Evolutionary conservation across 2,888 invertebrate species (phyloP).

Genomic region (Parasteatoda lunata): DNA sequence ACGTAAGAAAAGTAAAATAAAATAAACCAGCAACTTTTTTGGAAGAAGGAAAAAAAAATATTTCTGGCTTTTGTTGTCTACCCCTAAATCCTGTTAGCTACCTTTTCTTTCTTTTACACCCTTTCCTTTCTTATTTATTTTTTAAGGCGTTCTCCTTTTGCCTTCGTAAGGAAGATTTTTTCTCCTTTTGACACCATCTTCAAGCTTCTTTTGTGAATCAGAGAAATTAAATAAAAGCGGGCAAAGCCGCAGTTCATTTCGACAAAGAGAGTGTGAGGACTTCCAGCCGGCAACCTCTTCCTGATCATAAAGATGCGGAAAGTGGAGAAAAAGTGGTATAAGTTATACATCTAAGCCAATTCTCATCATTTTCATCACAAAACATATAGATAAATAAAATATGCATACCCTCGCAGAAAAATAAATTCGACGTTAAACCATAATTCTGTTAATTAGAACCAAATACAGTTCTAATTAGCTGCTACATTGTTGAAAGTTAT

Average conservation of each 20-base stretch:
- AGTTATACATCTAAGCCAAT: too few species aligned
- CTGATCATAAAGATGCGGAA: too few species aligned
- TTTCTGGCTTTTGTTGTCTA: constrained; percentile 46
- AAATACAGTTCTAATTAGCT: too few species aligned
- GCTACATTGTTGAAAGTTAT: too few species aligned
- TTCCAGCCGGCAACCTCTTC: neutral
- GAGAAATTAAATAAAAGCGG: constrained; percentile 61
- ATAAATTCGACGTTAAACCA: too few species aligned
- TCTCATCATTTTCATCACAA: too few species aligned
- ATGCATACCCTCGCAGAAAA: too few species aligned
- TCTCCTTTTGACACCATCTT: constrained; percentile 60
- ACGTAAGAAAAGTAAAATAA: constrained; percentile 9
- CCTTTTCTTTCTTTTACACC: constrained; percentile 30
- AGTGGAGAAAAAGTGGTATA: too few species aligned
- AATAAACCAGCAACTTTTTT: constrained; percentile 3
- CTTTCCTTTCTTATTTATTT: constrained; percentile 49
- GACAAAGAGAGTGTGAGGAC: constrained; percentile 40
- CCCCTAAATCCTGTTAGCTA: constrained; percentile 64
- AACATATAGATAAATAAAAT: too few species aligned
- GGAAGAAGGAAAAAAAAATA: constrained; percentile 12
- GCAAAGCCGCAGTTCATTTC: constrained; percentile 49
- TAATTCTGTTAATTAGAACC: too few species aligned
- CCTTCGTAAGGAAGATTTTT: neutral
- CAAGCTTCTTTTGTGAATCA: constrained; percentile 60
- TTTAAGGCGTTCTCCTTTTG: constrained; percentile 50